A percentile compares a stretch with the other conserved stretches of the same genome.
Evolutionary conservation across 2,797 vertebrate species (phyloP).

Genomic region (Chrysocyon brachyurus): DNA sequence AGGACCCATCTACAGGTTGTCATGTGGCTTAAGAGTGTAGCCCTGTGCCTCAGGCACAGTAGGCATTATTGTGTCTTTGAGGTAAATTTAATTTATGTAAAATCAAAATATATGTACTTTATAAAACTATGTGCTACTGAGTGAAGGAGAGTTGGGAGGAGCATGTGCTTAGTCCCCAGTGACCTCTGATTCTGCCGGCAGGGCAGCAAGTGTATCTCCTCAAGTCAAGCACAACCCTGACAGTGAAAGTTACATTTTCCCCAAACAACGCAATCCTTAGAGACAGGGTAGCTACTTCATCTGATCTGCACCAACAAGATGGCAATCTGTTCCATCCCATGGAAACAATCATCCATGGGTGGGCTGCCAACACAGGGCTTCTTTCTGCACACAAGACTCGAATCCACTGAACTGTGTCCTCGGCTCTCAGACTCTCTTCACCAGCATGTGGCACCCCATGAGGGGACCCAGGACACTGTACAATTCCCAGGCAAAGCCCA

Average conservation of each 20-base stretch:
- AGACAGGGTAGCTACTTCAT: background rate
- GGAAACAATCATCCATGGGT: too few relatives aligned
- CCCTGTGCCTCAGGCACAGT: background rate
- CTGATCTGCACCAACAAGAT: background rate
- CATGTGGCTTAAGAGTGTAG: background rate
- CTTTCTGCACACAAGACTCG: rapidly evolving
- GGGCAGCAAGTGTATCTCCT: background rate
- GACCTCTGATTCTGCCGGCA: background rate
- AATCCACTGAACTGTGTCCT: background rate
- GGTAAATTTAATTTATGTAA: slow-evolving; percentile 5
- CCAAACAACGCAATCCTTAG: background rate
- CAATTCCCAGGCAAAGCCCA: rapidly evolving
- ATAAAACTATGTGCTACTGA: background rate
- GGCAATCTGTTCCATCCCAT: too few relatives aligned
- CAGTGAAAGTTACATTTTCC: background rate
- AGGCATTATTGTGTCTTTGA: slow-evolving; percentile 18
- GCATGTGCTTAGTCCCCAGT: background rate
- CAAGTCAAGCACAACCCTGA: background rate
- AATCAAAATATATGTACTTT: slow-evolving; percentile 38
- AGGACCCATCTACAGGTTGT: background rate
- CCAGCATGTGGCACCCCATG: background rate
- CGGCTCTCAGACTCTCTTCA: background rate
- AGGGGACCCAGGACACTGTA: rapidly evolving
- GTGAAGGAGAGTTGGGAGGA: background rate
- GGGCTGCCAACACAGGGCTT: rapidly evolving